Evolutionary conservation across 2,888 invertebrate genomes (phyloP).

Genomic region (Ctena decussata): DNA sequence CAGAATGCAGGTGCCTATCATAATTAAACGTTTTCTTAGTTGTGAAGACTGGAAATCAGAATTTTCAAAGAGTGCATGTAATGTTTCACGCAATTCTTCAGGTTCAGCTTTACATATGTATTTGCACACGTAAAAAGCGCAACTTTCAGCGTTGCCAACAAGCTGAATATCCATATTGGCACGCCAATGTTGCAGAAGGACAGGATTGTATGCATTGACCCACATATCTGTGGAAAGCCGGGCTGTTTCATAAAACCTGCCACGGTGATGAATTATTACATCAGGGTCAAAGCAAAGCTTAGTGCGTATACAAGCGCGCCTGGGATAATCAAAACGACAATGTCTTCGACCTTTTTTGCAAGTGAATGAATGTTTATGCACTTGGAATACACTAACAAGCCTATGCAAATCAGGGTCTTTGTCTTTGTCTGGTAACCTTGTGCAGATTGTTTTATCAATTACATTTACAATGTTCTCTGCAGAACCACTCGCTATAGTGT

Average conservation of each 20-base stretch:
- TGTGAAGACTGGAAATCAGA: not conserved
- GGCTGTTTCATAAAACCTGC: constrained; percentile 48
- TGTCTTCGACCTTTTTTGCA: not conserved
- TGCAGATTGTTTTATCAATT: not conserved
- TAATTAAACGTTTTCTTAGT: not conserved
- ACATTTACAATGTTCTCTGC: not conserved
- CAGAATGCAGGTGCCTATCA: not conserved
- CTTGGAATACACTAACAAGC: not conserved
- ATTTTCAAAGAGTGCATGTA: constrained; percentile 1
- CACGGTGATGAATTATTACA: not conserved
- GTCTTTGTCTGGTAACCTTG: not conserved
- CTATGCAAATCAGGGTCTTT: not conserved
- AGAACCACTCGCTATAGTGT: not conserved
- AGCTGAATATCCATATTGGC: constrained; percentile 46
- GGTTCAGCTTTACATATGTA: constrained; percentile 40
- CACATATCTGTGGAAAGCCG: constrained; percentile 12
- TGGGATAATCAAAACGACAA: not conserved
- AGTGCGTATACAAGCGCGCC: not conserved
- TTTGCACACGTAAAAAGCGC: constrained; percentile 34
- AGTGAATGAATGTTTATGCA: not conserved
- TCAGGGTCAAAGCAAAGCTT: not conserved
- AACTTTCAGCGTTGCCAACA: constrained; percentile 16
- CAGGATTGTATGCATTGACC: constrained; percentile 32
- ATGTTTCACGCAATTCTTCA: constrained; percentile 17
- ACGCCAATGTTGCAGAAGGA: constrained; percentile 23